Evolutionary conservation across 2,797 vertebrate genomes (phyloP).

Genomic region (Microchirus variegatus): DNA sequence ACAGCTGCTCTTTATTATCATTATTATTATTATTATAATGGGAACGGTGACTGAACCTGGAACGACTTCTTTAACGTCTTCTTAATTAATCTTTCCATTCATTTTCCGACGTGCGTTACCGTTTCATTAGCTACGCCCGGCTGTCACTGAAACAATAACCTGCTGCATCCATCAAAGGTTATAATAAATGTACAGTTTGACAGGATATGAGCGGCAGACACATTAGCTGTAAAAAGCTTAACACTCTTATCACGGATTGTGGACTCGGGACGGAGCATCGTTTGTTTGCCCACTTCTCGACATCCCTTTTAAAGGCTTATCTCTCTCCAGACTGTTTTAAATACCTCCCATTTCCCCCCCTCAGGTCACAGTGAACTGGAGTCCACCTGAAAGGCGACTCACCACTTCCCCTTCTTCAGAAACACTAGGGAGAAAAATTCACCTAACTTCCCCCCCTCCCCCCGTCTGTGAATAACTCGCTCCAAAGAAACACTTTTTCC

Average conservation of each 20-base stretch:
- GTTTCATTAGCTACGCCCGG: too few species aligned
- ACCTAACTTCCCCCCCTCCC: conserved; percentile 27
- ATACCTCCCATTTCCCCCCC: conserved; percentile 45
- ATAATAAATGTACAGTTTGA: neutral
- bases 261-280: neutral
- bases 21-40: too few species aligned
- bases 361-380: conserved; percentile 49
- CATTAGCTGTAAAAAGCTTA: neutral
- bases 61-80: neutral
- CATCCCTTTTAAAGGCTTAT: conserved; percentile 28
- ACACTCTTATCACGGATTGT: neutral
- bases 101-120: neutral
- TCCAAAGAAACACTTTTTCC: conserved; percentile 31
- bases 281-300: conserved; percentile 8
- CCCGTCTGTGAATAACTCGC: neutral
- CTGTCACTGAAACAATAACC: neutral
- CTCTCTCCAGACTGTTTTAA: conserved; percentile 28
- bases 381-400: conserved; percentile 52
- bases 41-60: conserved; percentile 6
- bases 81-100: neutral
- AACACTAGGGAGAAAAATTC: conserved; percentile 32
- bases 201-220: neutral
- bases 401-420: conserved; percentile 1
- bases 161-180: neutral
- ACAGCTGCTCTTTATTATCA: too few species aligned